These are phyloP conservation scores for Seira sanloemensis DNA, from an alignment of 2,888 invertebrate genomes.

Conservation along the genomic window DNA sequence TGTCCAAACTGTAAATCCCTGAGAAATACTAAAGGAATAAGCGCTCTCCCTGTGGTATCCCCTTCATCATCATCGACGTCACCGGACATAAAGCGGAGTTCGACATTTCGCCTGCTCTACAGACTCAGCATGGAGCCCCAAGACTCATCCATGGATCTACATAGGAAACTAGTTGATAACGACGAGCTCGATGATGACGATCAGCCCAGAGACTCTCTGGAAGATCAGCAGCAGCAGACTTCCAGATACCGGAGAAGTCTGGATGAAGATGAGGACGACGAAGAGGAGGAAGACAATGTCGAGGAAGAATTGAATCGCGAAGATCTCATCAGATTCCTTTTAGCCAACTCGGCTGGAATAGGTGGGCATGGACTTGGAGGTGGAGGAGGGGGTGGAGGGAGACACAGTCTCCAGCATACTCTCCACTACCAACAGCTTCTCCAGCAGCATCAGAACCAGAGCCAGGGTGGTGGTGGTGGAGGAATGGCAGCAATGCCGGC, in stretches of 20 bases:
- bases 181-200: conserved; percentile 37
- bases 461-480: conserved; percentile 16
- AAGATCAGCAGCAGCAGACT: conserved; percentile 54
- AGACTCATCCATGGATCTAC: conserved; percentile 46
- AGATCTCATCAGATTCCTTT: conserved; percentile 54
- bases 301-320: conserved; percentile 53
- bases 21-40: background rate
- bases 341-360: conserved; percentile 36
- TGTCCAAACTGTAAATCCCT: conserved; percentile 13
- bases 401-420: conserved; percentile 30
- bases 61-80: background rate
- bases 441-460: conserved; percentile 28
- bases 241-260: conserved; percentile 22
- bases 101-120: conserved; percentile 17
- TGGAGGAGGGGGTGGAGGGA: background rate
- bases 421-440: conserved; percentile 40
- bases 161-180: conserved; percentile 44
- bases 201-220: conserved; percentile 32
- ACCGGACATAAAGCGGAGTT: no score
- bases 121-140: conserved; percentile 54
- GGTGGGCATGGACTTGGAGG: background rate
- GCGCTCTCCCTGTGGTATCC: no score
- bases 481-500: no score
- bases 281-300: conserved; percentile 25
- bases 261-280: conserved; percentile 37